phyloP scores from a whole-genome alignment of 2,888 invertebrate species.

The Hirtodrosophila trivittata region DNA sequence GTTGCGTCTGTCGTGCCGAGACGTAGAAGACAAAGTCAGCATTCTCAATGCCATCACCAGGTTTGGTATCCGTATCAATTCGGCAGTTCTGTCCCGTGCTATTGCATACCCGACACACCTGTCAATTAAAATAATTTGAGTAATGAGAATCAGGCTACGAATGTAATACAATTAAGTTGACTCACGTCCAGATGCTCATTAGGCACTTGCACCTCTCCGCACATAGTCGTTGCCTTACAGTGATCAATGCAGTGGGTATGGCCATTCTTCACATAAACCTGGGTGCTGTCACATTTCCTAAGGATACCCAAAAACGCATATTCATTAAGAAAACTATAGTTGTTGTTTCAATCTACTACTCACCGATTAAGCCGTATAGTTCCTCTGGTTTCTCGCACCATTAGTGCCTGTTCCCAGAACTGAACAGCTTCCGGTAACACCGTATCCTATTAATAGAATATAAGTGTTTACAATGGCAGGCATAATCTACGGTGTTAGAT shows the following conservation, averaged over 20 bases:
- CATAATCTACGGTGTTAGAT: too few species aligned
- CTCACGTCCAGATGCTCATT: conserved; percentile 96
- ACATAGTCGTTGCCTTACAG: conserved; percentile 93
- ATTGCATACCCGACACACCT: conserved; percentile 95
- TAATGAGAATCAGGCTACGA: background rate
- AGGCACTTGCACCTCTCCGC: conserved; percentile 97
- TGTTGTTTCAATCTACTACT: conserved; percentile 14
- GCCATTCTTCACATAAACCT: conserved; percentile 93
- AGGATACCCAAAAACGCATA: too few species aligned
- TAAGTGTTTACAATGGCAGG: too few species aligned
- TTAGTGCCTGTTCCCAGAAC: conserved; percentile 96
- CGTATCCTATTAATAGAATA: conserved; percentile 87
- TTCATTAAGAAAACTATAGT: too few species aligned
- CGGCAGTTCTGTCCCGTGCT: conserved; percentile 93
- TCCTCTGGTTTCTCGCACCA: conserved; percentile 93
- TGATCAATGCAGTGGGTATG: conserved; percentile 94
- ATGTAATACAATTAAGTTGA: too few species aligned
- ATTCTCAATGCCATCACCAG: conserved; percentile 89
- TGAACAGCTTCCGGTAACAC: conserved; percentile 95
- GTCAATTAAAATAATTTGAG: background rate
- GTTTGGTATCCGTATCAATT: conserved; percentile 85
- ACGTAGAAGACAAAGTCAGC: conserved; percentile 99
- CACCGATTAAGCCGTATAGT: conserved; percentile 95
- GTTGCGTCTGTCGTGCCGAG: conserved; percentile 95
- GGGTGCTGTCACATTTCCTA: conserved; percentile 95